These are phyloP conservation scores for Chaenocephalus aceratus DNA, from an alignment of 2,113 vertebrate genomes.

Conservation along the genomic window DNA sequence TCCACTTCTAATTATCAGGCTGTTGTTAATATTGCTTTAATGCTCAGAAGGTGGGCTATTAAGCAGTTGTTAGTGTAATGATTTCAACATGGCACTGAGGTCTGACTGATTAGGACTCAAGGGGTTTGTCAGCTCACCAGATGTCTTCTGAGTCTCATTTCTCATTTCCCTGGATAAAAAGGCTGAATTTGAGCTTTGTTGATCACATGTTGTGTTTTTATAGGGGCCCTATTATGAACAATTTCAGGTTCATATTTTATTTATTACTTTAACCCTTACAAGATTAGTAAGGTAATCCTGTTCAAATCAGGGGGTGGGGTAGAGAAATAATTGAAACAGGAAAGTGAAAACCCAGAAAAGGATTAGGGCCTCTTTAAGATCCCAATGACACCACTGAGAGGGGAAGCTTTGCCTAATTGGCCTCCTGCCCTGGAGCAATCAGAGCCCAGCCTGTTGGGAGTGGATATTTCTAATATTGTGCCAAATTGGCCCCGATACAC, in stretches of 20 bases:
- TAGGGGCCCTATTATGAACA: too few relatives aligned
- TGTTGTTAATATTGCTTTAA: conserved; percentile 16
- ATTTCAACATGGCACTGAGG: conserved; percentile 55
- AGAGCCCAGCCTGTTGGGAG: conserved; percentile 21
- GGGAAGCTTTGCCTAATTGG: conserved; percentile 30
- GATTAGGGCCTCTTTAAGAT: not conserved
- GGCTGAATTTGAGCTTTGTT: conserved; percentile 3
- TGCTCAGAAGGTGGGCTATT: conserved; percentile 46
- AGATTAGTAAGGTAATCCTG: too few relatives aligned
- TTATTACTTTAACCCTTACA: too few relatives aligned
- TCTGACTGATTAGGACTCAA: conserved; percentile 43
- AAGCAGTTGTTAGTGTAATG: conserved; percentile 61
- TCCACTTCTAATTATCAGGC: conserved; percentile 25
- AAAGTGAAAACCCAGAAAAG: too few relatives aligned
- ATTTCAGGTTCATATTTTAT: too few relatives aligned
- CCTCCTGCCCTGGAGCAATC: conserved; percentile 44
- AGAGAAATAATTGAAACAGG: too few relatives aligned
- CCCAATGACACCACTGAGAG: conserved; percentile 17
- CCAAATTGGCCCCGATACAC: conserved; percentile 31
- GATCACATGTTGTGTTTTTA: conserved; percentile 25
- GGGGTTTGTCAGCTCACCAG: conserved; percentile 40
- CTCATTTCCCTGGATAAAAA: conserved; percentile 24
- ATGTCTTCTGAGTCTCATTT: conserved; percentile 39
- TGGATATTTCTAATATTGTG: conserved; percentile 1
- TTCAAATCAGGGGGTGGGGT: too few relatives aligned